phyloP scores from a whole-genome alignment of 2,113 vertebrate genomes.

The Cephalopholis sonnerati region DNA sequence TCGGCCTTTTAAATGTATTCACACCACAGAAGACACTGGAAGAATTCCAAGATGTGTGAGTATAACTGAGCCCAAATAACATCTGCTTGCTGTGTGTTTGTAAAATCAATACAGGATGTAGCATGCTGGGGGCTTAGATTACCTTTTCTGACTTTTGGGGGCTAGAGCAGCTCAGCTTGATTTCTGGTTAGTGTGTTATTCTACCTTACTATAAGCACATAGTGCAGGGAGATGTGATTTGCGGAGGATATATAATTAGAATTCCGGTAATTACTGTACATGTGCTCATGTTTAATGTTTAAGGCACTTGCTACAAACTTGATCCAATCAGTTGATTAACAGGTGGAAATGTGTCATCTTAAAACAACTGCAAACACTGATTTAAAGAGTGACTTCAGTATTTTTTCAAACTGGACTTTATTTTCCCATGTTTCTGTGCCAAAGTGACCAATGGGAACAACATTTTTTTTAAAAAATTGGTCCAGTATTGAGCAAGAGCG shows the following conservation, averaged over 20 bases:
- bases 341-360: background rate
- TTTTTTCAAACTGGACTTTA: no score
- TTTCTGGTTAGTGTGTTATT: constrained; percentile 9
- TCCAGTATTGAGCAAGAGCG: no score
- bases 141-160: constrained; percentile 27
- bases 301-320: background rate
- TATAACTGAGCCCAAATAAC: constrained; percentile 62
- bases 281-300: background rate
- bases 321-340: background rate
- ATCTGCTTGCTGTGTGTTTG: constrained; percentile 14
- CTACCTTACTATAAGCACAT: background rate
- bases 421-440: no score
- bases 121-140: constrained; percentile 8
- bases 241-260: background rate
- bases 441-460: no score
- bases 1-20: constrained; percentile 97
- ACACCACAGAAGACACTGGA: constrained; percentile 98
- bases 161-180: background rate
- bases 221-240: background rate
- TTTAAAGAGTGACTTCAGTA: no score
- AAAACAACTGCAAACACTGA: background rate
- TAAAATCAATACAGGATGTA: constrained; percentile 44
- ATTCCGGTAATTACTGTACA: background rate
- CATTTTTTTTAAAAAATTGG: no score
- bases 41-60: constrained; percentile 99